phyloP scores from a whole-genome alignment of 2,113 vertebrate species.

The Bombycilla garrulus region DNA sequence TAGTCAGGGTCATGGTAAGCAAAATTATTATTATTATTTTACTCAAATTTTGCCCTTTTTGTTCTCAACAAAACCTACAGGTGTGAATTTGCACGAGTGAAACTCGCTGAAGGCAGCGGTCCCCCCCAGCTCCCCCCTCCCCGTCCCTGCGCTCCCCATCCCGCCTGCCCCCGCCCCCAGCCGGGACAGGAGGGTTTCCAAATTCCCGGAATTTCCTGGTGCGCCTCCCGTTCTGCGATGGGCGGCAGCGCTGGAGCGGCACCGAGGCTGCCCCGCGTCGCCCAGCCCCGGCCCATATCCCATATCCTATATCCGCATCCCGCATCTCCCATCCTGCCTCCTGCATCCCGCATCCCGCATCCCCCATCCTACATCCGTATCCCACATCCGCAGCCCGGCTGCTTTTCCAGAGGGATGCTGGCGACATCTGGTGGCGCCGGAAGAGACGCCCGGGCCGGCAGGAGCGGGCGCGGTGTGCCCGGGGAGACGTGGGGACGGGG shows the following conservation, averaged over 20 bases:
- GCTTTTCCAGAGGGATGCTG: slow-evolving; percentile 56
- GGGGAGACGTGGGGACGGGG: too few species aligned
- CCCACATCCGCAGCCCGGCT: accelerated
- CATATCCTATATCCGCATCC: background rate
- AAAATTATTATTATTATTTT: background rate
- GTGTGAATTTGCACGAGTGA: too few species aligned
- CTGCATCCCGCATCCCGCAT: too few species aligned
- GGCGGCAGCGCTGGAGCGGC: background rate
- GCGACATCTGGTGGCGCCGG: slow-evolving; percentile 74
- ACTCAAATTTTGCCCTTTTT: background rate
- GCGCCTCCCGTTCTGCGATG: accelerated
- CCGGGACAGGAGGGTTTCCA: background rate
- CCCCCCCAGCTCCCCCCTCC: background rate
- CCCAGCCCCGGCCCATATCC: background rate
- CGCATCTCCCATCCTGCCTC: background rate
- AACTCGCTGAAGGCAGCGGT: background rate
- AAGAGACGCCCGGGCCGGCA: background rate
- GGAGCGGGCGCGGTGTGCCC: background rate
- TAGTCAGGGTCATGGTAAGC: accelerated
- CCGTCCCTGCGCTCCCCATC: background rate
- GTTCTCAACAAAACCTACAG: background rate
- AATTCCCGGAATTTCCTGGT: background rate
- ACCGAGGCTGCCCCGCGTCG: too few species aligned
- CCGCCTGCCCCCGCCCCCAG: background rate
- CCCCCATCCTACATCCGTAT: accelerated